These are phyloP conservation scores for Neelides folsomi DNA, from an alignment of 2,888 invertebrate genomes.

Conservation along the genomic window DNA sequence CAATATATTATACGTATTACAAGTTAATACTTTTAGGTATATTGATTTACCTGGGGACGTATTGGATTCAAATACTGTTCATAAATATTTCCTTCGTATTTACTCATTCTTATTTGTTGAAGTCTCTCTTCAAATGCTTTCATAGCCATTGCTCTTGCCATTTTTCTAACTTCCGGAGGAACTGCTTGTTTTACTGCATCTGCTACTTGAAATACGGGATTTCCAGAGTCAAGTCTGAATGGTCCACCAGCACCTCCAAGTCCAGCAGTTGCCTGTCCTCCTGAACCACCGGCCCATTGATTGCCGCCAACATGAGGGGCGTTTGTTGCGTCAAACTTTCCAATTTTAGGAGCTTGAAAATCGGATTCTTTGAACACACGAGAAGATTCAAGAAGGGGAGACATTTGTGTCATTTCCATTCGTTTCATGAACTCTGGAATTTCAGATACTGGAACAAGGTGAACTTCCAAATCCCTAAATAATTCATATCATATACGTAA, in stretches of 20 bases:
- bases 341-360: constrained; percentile 71
- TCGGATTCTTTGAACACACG: constrained; percentile 37
- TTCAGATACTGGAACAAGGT: constrained; percentile 9
- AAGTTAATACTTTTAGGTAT: no score
- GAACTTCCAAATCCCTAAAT: constrained; percentile 5
- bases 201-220: constrained; percentile 79
- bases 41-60: constrained; percentile 62
- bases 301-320: constrained; percentile 92
- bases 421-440: constrained; percentile 6
- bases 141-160: constrained; percentile 84
- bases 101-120: constrained; percentile 86
- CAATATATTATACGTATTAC: background rate
- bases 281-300: constrained; percentile 52
- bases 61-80: constrained; percentile 65
- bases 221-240: constrained; percentile 83
- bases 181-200: constrained; percentile 80
- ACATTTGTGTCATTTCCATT: constrained; percentile 3
- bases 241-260: constrained; percentile 94
- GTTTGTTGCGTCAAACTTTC: constrained; percentile 77
- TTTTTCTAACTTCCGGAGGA: constrained; percentile 73
- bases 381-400: constrained; percentile 11
- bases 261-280: constrained; percentile 49
- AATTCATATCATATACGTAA: background rate
- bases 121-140: constrained; percentile 75
- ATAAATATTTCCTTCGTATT: constrained; percentile 79